Conservation (phyloP, 2,888 invertebrate species). For the Meliscaeva auricollis region DNA sequence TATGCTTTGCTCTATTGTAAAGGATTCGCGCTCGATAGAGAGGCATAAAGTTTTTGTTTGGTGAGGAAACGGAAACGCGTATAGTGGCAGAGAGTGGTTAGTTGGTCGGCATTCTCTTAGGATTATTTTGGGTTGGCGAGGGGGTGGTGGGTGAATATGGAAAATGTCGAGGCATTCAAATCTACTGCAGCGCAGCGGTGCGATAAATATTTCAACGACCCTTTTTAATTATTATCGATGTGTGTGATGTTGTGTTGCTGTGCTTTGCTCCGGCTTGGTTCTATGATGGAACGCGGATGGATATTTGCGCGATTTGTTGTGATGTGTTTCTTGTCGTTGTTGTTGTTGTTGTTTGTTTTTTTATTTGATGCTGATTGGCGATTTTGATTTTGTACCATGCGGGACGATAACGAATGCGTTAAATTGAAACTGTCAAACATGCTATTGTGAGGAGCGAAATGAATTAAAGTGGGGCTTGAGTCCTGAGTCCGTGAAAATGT, state of each 20-base stretch:
- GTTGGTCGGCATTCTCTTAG: slow-evolving; percentile 21
- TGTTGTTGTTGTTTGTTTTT: slow-evolving; percentile 41
- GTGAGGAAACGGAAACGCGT: slow-evolving; percentile 17
- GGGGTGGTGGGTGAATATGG: slow-evolving; percentile 53
- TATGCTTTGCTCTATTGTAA: not conserved
- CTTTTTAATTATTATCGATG: slow-evolving; percentile 75
- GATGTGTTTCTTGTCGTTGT: no score
- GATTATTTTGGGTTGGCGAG: not conserved
- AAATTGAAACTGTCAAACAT: slow-evolving; percentile 72
- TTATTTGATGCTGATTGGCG: slow-evolving; percentile 50
- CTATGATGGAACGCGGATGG: slow-evolving; percentile 29
- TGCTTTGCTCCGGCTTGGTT: not conserved
- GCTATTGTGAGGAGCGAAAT: not conserved
- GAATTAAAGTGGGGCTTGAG: slow-evolving; percentile 59
- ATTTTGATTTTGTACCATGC: not conserved
- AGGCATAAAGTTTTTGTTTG: slow-evolving; percentile 20
- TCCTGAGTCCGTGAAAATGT: slow-evolving; percentile 41
- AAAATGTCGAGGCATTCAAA: slow-evolving; percentile 31
- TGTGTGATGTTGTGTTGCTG: not conserved
- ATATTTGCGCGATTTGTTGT: slow-evolving; percentile 58
- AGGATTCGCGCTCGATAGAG: no score
- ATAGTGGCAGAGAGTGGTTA: slow-evolving; percentile 5
- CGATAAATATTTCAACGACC: slow-evolving; percentile 73
- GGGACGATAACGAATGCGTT: slow-evolving; percentile 38
- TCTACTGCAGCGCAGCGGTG: slow-evolving; percentile 37